Conservation (phyloP, 2,888 invertebrate genomes). For the Dilophus febrilis region DNA sequence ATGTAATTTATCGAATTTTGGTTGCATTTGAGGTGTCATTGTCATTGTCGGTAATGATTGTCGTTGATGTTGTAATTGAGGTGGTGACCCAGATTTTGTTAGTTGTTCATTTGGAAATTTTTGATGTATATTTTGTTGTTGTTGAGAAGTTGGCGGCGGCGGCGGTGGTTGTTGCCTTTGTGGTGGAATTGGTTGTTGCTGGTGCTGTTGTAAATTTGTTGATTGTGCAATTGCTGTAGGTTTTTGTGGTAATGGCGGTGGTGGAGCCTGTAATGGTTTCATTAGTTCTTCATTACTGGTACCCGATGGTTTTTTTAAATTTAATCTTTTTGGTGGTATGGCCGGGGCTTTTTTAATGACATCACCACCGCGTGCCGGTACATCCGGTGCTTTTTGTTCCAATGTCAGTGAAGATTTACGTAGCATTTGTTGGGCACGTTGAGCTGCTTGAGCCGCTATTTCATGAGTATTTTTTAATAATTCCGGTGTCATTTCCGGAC, state of each 20-base stretch:
- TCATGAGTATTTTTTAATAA: slow-evolving; percentile 28
- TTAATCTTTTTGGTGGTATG: slow-evolving; percentile 29
- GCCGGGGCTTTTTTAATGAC: slow-evolving; percentile 23
- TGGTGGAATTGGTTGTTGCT: neutral
- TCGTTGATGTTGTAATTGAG: slow-evolving; percentile 26
- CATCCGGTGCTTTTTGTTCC: slow-evolving; percentile 23
- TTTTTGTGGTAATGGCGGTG: slow-evolving; percentile 8
- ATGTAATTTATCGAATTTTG: slow-evolving; percentile 9
- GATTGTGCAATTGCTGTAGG: neutral
- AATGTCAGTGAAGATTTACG: slow-evolving; percentile 14
- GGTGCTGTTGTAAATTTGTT: neutral
- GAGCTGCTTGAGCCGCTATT: slow-evolving; percentile 28
- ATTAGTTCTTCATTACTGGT: neutral
- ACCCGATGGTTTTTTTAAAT: slow-evolving; percentile 19
- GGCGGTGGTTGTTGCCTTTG: neutral
- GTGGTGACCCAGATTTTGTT: slow-evolving; percentile 18
- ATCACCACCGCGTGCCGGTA: slow-evolving; percentile 26
- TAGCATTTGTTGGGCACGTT: slow-evolving; percentile 26
- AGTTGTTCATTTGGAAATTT: slow-evolving; percentile 6
- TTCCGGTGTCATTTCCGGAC: slow-evolving; percentile 24
- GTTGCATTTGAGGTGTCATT: slow-evolving; percentile 8
- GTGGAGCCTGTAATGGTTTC: neutral
- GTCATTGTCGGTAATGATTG: neutral
- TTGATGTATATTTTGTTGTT: slow-evolving; percentile 4
- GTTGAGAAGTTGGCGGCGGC: slow-evolving; percentile 1